Base-by-base conservation (phyloP, 1,140 invertebrate species). In the Macrostomum lignano region DNA sequence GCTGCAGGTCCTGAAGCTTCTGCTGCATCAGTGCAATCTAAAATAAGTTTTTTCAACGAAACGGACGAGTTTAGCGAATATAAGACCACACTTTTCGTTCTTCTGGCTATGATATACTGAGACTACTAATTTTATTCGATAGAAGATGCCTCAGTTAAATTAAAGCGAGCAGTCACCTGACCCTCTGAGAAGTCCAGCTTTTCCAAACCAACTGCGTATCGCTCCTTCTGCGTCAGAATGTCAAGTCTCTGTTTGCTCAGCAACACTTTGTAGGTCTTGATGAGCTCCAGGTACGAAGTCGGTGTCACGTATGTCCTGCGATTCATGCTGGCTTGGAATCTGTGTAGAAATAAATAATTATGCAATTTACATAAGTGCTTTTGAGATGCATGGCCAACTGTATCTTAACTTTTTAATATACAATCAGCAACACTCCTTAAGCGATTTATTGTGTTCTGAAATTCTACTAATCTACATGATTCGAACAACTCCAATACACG, bases 171-270 rank as follows among this genome's bases (percentile, higher is more conserved):
- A 15, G 17, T 26, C 6, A 61, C 59, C 61, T 86, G 76, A 21
- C 36, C 37, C 33, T 54, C 50, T 5, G 55, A 55, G 37, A 54
- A 57, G 11, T 49, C 46, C 7, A 58, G 42, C 38, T 58, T 57
- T 31, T 57, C 51, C 22, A 58, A 38, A 13, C 55, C 55, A 32
- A 68, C 70, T 36, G 45, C 42, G 39, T 60, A 55, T 40, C 52
- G 63, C 43, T 68, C 70, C 33, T 73, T 69, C n/a, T 74, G 60
- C 1, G 64, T 62, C 0, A 70, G 71, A 7, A 86, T 76, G 48
- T 77, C 70, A 33, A 54, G 34, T 31, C 51, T 33, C 38, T 58
- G 56, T 38, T 52, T 48, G 21, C 44, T 47, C 24, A 56, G 39
- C 30, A 58, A 32, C 28, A 39, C 49, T 35, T 56, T 57, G 36